Conservation (phyloP, 2,113 vertebrate genomes). For the Vidua chalybeata region DNA sequence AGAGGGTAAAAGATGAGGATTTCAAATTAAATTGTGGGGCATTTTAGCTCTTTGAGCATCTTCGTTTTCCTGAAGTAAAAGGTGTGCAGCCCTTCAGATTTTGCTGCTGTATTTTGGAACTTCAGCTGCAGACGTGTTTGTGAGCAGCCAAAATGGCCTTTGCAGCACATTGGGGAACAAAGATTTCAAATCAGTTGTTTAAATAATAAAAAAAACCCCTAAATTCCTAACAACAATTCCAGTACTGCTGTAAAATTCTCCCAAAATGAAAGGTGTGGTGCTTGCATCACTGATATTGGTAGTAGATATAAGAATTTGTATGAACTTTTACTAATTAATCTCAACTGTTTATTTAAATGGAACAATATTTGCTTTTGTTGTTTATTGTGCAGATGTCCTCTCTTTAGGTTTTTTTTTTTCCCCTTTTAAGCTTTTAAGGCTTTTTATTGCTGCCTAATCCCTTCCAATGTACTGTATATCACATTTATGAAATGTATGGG, state of each 20-base stretch:
- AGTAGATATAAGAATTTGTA: neutral
- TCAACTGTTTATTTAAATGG: slow-evolving; percentile 42
- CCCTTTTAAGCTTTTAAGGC: neutral
- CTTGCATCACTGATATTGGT: neutral
- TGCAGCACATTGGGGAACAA: neutral
- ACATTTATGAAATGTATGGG: slow-evolving; percentile 65
- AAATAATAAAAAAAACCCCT: neutral
- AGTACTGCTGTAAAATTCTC: neutral
- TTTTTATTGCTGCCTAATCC: slow-evolving; percentile 38
- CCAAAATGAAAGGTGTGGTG: neutral
- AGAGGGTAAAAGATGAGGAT: neutral
- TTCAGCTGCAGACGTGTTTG: neutral
- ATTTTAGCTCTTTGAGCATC: neutral
- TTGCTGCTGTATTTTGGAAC: neutral
- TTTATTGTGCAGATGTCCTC: slow-evolving; percentile 49
- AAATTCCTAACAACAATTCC: neutral
- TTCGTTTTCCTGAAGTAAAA: neutral
- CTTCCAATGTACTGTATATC: slow-evolving; percentile 67
- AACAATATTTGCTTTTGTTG: slow-evolving; percentile 53
- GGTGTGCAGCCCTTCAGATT: neutral
- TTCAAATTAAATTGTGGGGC: neutral
- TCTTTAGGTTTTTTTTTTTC: neutral
- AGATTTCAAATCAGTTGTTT: slow-evolving; percentile 34
- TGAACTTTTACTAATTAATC: neutral
- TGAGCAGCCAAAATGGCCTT: neutral